Evolutionary conservation across 2,113 vertebrate species (phyloP), one percentile per base, ranked within the genome.

Genomic region (Scomber scombrus): DNA sequence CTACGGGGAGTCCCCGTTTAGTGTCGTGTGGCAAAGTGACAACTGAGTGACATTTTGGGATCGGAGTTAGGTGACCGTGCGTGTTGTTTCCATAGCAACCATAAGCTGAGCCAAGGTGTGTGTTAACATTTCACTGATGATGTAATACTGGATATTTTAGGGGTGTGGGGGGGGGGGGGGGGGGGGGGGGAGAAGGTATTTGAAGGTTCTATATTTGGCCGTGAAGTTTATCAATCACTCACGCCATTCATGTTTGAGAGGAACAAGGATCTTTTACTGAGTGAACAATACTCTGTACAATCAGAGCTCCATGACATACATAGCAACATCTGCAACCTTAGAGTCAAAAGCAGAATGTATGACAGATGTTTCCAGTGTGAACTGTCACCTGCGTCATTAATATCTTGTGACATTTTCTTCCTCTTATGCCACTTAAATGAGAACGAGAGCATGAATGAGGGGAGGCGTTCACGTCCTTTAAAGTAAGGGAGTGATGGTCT

Each of bases 81-180:
- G 26, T 70, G 76, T 10, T 1, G 81, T 75, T 71, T 31, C 78
- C 64, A 19, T 71, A 40, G 78, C 55, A 75, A 75, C 78, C 54
- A 16, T 0, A 31, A 47, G 64, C 40, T 21, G 8, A n/a, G 75
- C 46, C 11, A 10, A 51, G 21, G 21, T 47, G 34, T 26, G 23
- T 68, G 34, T 40, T 40, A 40, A 34, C 26, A 16, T 50, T 57
- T 49, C 11, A 3, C 4, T 49, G 5, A 34, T 23, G 55, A 52
- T 60, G 54, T 16, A 13, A 58, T 0, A n/a, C 45, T 47, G 54
- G 19, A 15, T 40, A 40, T 40, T 40, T 40, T 40, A 40, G 34
- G 8, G 34, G 8, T 26, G 23, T 26, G 23, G 1, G 23, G 2
- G 23, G 2, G 23, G 3, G 23, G 23, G 2, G 23, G 34, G 23